Percentiles rank a stretch among this genome's conserved stretches.
Evolutionary conservation across 2,888 invertebrate species (phyloP).

Genomic region (Cheilosia variabilis): DNA sequence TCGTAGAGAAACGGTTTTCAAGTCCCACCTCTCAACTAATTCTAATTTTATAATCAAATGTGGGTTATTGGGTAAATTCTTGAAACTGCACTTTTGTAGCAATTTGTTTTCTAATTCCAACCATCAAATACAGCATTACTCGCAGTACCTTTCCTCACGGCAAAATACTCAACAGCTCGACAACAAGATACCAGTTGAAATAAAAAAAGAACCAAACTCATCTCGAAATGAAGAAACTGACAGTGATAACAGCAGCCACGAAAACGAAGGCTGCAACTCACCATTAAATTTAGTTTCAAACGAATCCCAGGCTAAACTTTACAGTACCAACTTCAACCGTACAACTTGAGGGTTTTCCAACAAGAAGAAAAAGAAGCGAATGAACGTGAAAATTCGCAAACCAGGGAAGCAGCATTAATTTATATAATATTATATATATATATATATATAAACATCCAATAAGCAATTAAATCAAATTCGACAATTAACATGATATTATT

Average conservation of each 20-base stretch:
- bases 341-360: constrained; percentile 51
- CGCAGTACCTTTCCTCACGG: constrained; percentile 78
- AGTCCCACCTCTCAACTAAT: too few relatives aligned
- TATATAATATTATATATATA: constrained; percentile 14
- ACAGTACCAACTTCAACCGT: constrained; percentile 58
- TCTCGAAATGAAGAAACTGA: constrained; percentile 65
- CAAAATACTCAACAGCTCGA: constrained; percentile 76
- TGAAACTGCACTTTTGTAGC: too few relatives aligned
- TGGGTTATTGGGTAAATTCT: too few relatives aligned
- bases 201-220: constrained; percentile 59
- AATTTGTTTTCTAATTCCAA: background rate
- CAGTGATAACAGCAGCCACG: constrained; percentile 75
- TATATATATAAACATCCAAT: constrained; percentile 41
- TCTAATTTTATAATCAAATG: too few relatives aligned
- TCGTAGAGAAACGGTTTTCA: too few relatives aligned
- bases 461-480: constrained; percentile 74
- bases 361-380: constrained; percentile 25
- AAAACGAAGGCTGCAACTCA: constrained; percentile 77
- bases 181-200: constrained; percentile 49
- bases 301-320: constrained; percentile 67
- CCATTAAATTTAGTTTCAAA: constrained; percentile 79
- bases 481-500: constrained; percentile 73
- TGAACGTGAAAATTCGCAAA: constrained; percentile 25
- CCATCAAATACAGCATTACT: constrained; percentile 65
- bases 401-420: constrained; percentile 57